Evolutionary conservation across 2,888 invertebrate species (phyloP), one percentile per base, ranked within the genome.

Genomic region (Exocentrus adspersus): DNA sequence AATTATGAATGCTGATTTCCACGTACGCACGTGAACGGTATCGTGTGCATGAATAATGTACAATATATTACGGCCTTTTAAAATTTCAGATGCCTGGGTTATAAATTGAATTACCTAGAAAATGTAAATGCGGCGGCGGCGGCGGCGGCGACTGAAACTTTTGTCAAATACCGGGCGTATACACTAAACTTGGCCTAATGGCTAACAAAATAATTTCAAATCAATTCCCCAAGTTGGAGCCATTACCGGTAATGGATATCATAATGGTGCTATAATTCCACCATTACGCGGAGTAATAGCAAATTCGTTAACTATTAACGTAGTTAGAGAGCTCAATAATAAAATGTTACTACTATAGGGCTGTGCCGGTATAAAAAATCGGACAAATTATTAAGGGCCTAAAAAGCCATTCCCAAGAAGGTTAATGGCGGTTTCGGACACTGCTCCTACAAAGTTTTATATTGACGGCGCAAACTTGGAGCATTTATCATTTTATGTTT

Each of bases 401-500:
- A 24, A 24, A 24, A 21, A 28, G 24, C 14, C 42, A 43, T 42
- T 54, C 16, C n/a, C 24, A 54, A 43, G 17, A 43, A 43, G 43
- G 43, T 54, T 51, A 51, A 51, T 30, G 51, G 51, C 1, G 32
- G 32, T 10, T 19, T 51, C 51, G 51, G 51, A 51, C 51, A 54
- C 17, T 6, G 54, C 54, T 43, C 54, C 30, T 54, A 42, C 21
- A 30, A 43, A 43, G 21, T 21, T 53, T 42, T 54, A 24, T 54
- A 54, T 54, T 54, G 54, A 54, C 24, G 43, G n/a, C 10, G 28
- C 16, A 54, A 42, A 54, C 43, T 54, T 54, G 24, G 28, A 14
- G 43, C 41, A 43, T 54, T 54, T 54, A 52, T 60, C 45, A 51
- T 52, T 45, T 37, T 51, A 37, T 37, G 37, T 37, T 37, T 37